Base-by-base conservation (phyloP, 1,140 invertebrate genomes). In the Phocides pigmalion region DNA sequence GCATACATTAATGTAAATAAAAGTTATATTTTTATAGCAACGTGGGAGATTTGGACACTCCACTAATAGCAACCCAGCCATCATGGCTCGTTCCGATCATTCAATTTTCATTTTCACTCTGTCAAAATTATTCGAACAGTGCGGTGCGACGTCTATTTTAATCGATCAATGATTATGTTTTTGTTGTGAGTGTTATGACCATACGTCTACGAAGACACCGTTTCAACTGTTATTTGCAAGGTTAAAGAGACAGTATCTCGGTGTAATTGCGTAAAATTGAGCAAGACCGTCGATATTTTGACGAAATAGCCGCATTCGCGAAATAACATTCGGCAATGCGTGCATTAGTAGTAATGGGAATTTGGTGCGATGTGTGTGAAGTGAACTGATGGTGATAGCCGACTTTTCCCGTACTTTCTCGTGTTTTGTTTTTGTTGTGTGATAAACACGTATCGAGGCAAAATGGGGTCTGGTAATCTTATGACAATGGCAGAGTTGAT, bases 401-500 rank as follows among this genome's bases (percentile, higher is more conserved):
- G 59, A 47, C 69, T 47, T 54, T 75, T 72, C 53, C 70, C 46
- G 64, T 79, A 69, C 44, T 74, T 76, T 76, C 16, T 32, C 65
- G 74, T 75, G 65, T 68, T 81, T 56, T 66, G 62, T 76, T 70
- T 63, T 70, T 66, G 50, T 86, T 72, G 73, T 75, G 76, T 84
- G 76, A 75, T 71, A 76, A 67, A 64, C 42, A 61, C 47, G 19
- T 50, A 53, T 66, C 16, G 50, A 51, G 20, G 6, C 61, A 79
- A 82, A 66, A 91, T 91, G 88, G 88, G 88, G 25, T 81, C 88
- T 87, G 82, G 94, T 76, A 91, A 94, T 58, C 90, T 95, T 1
- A 47, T 59, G 49, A 94, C 94, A 62, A 92, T 95, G 69, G 94
- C 94, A 46, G 95, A 95, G 77, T 89, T 95, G 76, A 94, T 94